These are phyloP conservation scores for Masticophis lateralis DNA, from an alignment of 2,797 vertebrate genomes.

Conservation along the genomic window DNA sequence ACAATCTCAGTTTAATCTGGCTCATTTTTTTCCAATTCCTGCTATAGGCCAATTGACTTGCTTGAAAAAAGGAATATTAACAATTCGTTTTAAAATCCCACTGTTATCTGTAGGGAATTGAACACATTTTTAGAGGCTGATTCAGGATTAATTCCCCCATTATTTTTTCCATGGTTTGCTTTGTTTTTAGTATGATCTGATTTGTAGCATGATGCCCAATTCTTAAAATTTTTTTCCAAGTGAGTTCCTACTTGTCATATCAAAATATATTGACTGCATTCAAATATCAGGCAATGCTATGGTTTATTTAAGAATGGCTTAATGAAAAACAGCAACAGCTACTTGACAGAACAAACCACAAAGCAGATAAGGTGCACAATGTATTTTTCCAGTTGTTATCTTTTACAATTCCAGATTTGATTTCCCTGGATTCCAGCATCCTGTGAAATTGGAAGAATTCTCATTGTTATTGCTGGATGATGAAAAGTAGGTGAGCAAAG, in stretches of 20 bases:
- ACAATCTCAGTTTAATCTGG: not conserved
- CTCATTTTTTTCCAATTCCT: not conserved
- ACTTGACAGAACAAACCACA: not conserved
- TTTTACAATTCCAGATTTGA: not conserved
- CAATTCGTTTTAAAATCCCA: not conserved
- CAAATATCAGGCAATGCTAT: not conserved
- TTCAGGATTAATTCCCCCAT: not conserved
- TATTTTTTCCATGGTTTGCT: not conserved
- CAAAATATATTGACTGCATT: not conserved
- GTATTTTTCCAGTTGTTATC: not conserved
- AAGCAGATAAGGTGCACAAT: not conserved
- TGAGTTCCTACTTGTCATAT: not conserved
- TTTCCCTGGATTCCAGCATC: not conserved
- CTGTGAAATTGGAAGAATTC: not conserved
- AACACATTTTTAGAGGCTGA: not conserved
- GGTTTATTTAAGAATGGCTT: not conserved
- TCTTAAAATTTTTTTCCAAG: not conserved
- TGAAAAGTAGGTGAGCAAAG: not conserved
- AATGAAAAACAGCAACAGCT: not conserved
- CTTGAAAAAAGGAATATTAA: not conserved
- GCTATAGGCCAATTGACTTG: not conserved
- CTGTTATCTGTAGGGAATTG: not conserved
- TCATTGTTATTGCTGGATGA: not conserved
- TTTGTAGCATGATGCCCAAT: not conserved
- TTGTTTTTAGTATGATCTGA: not conserved